Evolutionary conservation across 2,888 invertebrate species (phyloP), one percentile per base, ranked within the genome.

Genomic region (Carterocephalus palaemon): DNA sequence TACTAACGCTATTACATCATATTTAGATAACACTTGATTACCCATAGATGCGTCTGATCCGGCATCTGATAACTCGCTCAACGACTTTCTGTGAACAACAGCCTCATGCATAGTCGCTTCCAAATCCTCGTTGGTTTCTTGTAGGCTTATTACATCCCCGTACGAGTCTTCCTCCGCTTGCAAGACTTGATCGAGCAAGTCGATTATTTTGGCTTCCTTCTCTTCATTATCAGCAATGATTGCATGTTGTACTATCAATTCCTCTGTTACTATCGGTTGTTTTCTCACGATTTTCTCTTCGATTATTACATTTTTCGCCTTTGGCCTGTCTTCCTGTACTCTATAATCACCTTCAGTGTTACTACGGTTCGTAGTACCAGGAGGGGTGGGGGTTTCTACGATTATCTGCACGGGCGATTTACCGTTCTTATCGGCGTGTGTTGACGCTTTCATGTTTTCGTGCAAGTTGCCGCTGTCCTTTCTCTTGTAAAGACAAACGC

Each of bases 1-100:
- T 7, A 89, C 88, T 71, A 88, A 85, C 47, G 83, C 89, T 57
- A 89, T 78, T 13, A 89, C 89, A 70, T 88, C 88, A 65, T 89
- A 88, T 72, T 88, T 85, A 56, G 86, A 81, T 75, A 83, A 74
- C 26, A 65, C 76, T 59, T 75, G 79, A 71, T 66, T 77, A 70
- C 77, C 72, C 53, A 77, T 57, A 33, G 86, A 85, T 64, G 75
- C 80, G 37, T 84, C 83, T 23, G 84, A 86, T 10, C 75, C 84
- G 9, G 83, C 81, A 57, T 83, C 84, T 40, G 84, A 85, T 39
- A 84, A 51, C 47, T 84, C 81, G 53, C 82, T 75, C 6, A 81
- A 56, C 6, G 84, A 83, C 52, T 81, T 77, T 51, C 78, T 74
- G 26, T 82, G 81, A 4, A 66, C 57, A 22, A 60, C 57, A 33